Conservation (phyloP, 2,113 vertebrate species). For the Myotis davidii region DNA sequence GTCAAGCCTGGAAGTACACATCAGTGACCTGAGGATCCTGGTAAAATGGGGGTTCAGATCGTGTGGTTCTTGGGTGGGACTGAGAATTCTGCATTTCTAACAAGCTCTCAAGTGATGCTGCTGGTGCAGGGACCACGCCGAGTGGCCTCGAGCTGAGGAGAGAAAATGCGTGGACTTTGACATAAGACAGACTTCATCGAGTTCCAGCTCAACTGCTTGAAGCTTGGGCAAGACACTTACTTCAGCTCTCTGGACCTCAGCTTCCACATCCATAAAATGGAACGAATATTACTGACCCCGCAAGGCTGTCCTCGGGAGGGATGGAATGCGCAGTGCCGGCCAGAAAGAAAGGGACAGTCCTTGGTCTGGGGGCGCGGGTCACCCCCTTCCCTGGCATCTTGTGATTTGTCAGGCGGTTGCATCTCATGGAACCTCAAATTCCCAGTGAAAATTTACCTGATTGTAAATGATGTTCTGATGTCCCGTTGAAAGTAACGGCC, state of each 20-base stretch:
- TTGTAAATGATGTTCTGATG: not conserved
- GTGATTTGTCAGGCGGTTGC: not conserved
- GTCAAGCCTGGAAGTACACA: not conserved
- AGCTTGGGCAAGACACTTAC: not conserved
- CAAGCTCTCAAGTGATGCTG: not conserved
- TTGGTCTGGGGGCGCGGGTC: not conserved
- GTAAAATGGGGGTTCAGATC: not conserved
- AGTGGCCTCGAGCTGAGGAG: not conserved
- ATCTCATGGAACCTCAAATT: constrained; percentile 8
- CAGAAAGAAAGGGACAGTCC: not conserved
- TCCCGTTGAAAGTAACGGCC: constrained; percentile 14
- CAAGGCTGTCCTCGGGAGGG: not conserved
- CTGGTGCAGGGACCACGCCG: not conserved
- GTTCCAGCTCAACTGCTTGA: not conserved
- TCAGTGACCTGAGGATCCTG: not conserved
- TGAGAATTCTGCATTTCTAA: not conserved
- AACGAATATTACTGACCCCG: not conserved
- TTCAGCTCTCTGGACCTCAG: not conserved
- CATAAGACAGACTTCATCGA: not conserved
- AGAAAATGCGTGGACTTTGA: not conserved
- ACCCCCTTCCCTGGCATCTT: not conserved
- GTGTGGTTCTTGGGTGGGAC: not conserved
- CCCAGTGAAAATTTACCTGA: not conserved
- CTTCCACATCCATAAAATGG: constrained; percentile 15
- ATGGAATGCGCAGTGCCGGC: not conserved